A percentile compares a stretch with the other conserved stretches of the same genome.
Conservation (phyloP, 2,888 invertebrate genomes). For the Molorchus minor region DNA sequence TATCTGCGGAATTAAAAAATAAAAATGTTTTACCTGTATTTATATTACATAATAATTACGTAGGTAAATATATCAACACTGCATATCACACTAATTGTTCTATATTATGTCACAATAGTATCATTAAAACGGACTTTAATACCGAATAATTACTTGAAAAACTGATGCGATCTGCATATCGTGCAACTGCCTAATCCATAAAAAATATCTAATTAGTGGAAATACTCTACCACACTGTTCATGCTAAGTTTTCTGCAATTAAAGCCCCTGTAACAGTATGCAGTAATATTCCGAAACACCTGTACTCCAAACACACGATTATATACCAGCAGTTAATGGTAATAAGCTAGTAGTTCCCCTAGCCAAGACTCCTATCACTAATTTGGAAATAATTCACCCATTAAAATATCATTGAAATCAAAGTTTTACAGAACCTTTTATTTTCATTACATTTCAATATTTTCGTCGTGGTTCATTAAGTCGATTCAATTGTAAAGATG, state of each 20-base stretch:
- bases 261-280: neutral
- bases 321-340: neutral
- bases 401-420: slow-evolving; percentile 15
- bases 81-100: no score
- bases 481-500: neutral
- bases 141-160: no score
- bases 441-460: slow-evolving; percentile 4
- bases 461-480: neutral
- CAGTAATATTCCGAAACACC: neutral
- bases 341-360: neutral
- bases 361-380: neutral
- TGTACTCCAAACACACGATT: neutral
- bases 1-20: no score
- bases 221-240: neutral
- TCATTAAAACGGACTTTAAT: no score
- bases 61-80: no score
- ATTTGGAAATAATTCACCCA: slow-evolving; percentile 5
- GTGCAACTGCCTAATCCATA: neutral
- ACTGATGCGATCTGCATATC: neutral
- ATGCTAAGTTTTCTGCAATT: neutral
- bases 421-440: slow-evolving; percentile 9
- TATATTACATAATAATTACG: no score
- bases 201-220: neutral
- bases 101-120: no score
- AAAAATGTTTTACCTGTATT: no score